Percentiles rank a stretch among this genome's conserved stretches.
These are phyloP conservation scores for Gyps fulvus DNA, from an alignment of 2,113 vertebrate genomes.

Conservation along the genomic window DNA sequence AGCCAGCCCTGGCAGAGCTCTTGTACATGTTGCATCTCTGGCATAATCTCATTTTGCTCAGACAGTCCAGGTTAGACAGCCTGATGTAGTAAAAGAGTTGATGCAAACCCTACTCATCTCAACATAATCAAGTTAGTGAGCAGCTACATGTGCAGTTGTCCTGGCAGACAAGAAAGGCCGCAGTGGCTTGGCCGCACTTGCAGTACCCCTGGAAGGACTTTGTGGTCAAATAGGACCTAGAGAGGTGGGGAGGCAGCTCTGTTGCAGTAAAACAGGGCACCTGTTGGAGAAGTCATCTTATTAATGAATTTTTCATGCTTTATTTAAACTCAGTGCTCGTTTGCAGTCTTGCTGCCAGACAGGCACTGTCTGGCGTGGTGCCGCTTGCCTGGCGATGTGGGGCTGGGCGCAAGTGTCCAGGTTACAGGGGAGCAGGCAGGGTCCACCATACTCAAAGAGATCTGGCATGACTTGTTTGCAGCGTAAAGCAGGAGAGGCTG, in stretches of 20 bases:
- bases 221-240: neutral
- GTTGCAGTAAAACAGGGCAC: neutral
- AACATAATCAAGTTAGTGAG: neutral
- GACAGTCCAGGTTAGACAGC: neutral
- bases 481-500: neutral
- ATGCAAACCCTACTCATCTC: neutral
- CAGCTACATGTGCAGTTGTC: neutral
- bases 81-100: neutral
- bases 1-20: neutral
- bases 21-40: neutral
- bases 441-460: neutral
- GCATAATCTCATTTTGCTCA: neutral
- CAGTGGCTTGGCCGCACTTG: neutral
- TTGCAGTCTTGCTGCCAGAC: neutral
- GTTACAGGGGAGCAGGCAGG: neutral
- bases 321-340: neutral
- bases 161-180: neutral
- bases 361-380: fast-evolving
- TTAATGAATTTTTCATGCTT: neutral
- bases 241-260: neutral
- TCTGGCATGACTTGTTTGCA: neutral
- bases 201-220: neutral
- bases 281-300: neutral
- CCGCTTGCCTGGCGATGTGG: neutral
- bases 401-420: neutral